These are phyloP conservation scores for Halesus radiatus DNA, from an alignment of 1,140 invertebrate species.

Conservation along the genomic window DNA sequence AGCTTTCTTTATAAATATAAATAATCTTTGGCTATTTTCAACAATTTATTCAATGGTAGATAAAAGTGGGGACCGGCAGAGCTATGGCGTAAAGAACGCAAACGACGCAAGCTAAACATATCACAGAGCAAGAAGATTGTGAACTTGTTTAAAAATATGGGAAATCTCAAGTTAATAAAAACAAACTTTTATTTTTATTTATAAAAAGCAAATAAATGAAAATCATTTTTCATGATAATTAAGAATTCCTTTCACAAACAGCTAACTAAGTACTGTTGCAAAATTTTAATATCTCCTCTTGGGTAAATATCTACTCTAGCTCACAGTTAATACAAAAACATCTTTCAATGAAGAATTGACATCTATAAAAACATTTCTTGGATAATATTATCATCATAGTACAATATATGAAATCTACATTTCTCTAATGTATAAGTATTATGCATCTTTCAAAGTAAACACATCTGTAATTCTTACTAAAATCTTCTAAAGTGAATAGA, in stretches of 20 bases:
- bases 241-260: too few relatives aligned
- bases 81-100: not conserved
- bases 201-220: too few relatives aligned
- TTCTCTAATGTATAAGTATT: constrained; percentile 1
- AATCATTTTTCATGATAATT: too few relatives aligned
- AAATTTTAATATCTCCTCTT: not conserved
- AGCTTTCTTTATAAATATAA: not conserved
- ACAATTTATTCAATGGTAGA: not conserved
- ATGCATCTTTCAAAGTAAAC: constrained; percentile 10
- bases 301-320: not conserved
- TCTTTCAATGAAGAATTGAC: constrained; percentile 28
- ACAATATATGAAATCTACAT: constrained; percentile 25
- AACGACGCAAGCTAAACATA: not conserved
- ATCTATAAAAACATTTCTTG: constrained; percentile 10
- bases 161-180: too few relatives aligned
- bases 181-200: too few relatives aligned
- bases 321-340: constrained; percentile 5
- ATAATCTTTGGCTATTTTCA: constrained; percentile 1
- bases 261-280: not conserved
- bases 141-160: too few relatives aligned
- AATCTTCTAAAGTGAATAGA: constrained; percentile 12
- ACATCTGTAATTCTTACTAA: constrained; percentile 6
- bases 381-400: too few relatives aligned
- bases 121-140: not conserved
- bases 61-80: not conserved